Conservation (phyloP, 2,888 invertebrate species). For the Phaedon cochleariae region DNA sequence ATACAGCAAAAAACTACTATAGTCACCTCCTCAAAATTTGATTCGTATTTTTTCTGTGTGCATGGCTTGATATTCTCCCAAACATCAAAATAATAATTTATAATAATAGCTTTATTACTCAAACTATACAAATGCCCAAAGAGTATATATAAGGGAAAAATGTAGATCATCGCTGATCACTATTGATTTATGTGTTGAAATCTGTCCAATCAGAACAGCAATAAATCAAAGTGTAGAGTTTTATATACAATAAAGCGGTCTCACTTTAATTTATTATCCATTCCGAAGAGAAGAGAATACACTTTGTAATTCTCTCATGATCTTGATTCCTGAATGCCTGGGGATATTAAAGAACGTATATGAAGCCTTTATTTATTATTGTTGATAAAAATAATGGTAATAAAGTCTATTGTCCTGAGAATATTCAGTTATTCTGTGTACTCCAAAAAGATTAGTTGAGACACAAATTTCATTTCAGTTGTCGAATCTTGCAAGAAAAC, state of each 20-base stretch:
- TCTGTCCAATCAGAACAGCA: conserved; percentile 40
- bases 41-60: too few species aligned
- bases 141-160: conserved; percentile 34
- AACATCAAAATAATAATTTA: background rate
- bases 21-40: too few species aligned
- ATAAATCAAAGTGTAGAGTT: conserved; percentile 41
- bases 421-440: background rate
- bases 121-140: conserved; percentile 11
- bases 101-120: conserved; percentile 30
- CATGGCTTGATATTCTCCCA: too few species aligned
- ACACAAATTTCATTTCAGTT: too few species aligned
- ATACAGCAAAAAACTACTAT: too few species aligned
- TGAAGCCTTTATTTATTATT: conserved; percentile 16
- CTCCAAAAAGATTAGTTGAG: background rate
- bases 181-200: conserved; percentile 44
- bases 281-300: conserved; percentile 22
- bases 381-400: conserved; percentile 21
- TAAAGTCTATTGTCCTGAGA: conserved; percentile 7
- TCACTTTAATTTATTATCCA: conserved; percentile 38
- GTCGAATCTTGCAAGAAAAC: too few species aligned
- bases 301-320: conserved; percentile 31
- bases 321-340: conserved; percentile 21
- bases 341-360: conserved; percentile 11
- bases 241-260: conserved; percentile 35
- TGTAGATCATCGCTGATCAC: conserved; percentile 36